Conservation (phyloP, 2,113 vertebrate genomes). For the Vulpes vulpes region DNA sequence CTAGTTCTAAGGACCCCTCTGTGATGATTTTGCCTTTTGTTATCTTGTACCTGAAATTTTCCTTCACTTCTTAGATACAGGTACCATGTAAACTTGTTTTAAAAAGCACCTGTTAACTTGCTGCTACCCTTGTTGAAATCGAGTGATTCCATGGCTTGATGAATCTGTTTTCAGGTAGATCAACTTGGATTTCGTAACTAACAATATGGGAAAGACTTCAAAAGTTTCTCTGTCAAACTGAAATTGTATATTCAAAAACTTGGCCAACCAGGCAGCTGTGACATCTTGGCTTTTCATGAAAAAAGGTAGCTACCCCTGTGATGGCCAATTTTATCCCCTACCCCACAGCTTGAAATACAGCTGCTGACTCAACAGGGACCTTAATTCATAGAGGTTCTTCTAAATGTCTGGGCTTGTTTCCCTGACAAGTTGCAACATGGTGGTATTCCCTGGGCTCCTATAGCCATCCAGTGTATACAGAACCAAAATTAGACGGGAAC, state of each 20-base stretch:
- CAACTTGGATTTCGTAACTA: background rate
- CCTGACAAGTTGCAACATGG: background rate
- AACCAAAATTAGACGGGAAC: background rate
- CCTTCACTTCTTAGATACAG: background rate
- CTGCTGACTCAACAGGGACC: background rate
- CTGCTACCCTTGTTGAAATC: background rate
- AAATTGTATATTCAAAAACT: background rate
- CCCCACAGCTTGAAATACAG: background rate
- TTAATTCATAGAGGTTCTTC: background rate
- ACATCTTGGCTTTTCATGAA: background rate
- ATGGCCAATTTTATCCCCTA: background rate
- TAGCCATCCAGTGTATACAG: background rate
- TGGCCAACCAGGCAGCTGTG: background rate
- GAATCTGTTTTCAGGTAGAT: background rate
- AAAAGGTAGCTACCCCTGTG: background rate
- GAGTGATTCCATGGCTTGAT: background rate
- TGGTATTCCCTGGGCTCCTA: background rate
- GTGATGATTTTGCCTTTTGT: background rate
- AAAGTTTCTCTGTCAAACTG: background rate
- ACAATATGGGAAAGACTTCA: background rate
- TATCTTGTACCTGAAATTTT: background rate
- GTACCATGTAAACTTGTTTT: background rate
- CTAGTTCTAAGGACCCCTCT: background rate
- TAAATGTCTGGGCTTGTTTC: background rate
- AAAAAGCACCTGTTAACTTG: background rate